Conservation (phyloP, 2,797 vertebrate genomes). For the Enteromius radiatus region DNA sequence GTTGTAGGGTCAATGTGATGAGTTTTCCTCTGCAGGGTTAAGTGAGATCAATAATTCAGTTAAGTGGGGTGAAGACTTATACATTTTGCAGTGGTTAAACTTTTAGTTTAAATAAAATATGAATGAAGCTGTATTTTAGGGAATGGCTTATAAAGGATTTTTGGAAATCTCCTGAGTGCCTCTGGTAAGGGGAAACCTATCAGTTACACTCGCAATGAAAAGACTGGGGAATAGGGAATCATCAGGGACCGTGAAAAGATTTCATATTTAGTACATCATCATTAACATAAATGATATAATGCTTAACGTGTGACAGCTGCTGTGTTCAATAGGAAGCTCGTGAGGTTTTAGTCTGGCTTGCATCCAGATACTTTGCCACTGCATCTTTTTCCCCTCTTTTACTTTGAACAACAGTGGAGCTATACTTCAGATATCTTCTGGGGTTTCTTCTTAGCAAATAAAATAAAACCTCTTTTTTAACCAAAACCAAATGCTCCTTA, state of each 20-base stretch:
- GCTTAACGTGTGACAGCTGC: not conserved
- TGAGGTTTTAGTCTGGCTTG: not conserved
- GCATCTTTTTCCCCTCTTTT: no score
- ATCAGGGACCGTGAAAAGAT: not conserved
- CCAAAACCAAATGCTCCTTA: no score
- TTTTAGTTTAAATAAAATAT: slow-evolving; percentile 40
- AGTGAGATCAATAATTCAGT: slow-evolving; percentile 42
- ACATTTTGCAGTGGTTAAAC: slow-evolving; percentile 33
- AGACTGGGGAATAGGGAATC: not conserved
- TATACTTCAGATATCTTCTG: no score
- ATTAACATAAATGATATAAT: not conserved
- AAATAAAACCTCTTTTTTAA: no score
- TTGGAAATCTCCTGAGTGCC: slow-evolving; percentile 2
- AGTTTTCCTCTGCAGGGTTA: not conserved
- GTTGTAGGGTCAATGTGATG: slow-evolving; percentile 18
- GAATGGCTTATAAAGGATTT: slow-evolving; percentile 18
- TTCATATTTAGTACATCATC: not conserved
- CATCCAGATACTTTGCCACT: not conserved
- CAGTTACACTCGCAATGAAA: slow-evolving; percentile 1
- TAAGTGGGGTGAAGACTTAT: slow-evolving; percentile 24
- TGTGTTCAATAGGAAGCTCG: not conserved
- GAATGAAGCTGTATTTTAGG: slow-evolving; percentile 28
- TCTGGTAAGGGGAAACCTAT: slow-evolving; percentile 2
- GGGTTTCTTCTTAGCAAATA: no score
- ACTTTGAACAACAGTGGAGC: no score